Percentiles rank a stretch among this genome's conserved stretches.
Conservation (phyloP, 2,113 vertebrate species). For the Ceratotherium simum region DNA sequence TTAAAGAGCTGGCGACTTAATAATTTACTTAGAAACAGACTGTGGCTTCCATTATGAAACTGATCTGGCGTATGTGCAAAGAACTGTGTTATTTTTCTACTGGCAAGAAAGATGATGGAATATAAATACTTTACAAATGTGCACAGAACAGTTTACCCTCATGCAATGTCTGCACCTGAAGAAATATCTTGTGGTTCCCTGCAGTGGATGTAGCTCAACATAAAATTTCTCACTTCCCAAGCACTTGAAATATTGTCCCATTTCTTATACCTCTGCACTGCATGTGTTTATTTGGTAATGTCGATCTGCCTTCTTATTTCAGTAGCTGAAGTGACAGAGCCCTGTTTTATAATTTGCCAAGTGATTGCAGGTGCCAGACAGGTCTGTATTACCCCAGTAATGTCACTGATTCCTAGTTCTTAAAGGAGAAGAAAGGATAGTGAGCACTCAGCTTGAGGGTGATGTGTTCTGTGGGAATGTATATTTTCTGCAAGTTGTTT, state of each 20-base stretch:
- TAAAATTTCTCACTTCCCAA: constrained; percentile 61
- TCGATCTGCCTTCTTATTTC: constrained; percentile 64
- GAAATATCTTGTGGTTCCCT: constrained; percentile 3
- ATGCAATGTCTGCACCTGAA: not conserved
- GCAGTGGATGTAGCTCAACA: constrained; percentile 49
- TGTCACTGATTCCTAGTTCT: constrained; percentile 61
- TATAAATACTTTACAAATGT: constrained; percentile 60
- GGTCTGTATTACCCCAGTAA: constrained; percentile 67
- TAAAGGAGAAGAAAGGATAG: constrained; percentile 53
- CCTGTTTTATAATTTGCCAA: constrained; percentile 68
- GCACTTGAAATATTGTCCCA: constrained; percentile 52
- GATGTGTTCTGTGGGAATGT: constrained; percentile 54
- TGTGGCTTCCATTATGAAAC: constrained; percentile 50
- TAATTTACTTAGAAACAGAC: constrained; percentile 68
- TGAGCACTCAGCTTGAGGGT: constrained; percentile 3
- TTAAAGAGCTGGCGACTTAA: constrained; percentile 67
- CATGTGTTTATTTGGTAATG: constrained; percentile 34
- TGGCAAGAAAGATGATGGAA: constrained; percentile 30
- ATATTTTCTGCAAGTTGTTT: constrained; percentile 56
- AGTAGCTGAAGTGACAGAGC: constrained; percentile 60
- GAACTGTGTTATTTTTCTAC: constrained; percentile 35
- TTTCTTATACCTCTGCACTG: constrained; percentile 21
- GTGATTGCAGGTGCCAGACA: constrained; percentile 64
- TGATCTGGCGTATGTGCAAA: constrained; percentile 32
- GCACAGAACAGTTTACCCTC: constrained; percentile 40